Evolutionary conservation across 2,797 vertebrate species (phyloP), one percentile per base, ranked within the genome.

Genomic region (Poliocrania exsul): DNA sequence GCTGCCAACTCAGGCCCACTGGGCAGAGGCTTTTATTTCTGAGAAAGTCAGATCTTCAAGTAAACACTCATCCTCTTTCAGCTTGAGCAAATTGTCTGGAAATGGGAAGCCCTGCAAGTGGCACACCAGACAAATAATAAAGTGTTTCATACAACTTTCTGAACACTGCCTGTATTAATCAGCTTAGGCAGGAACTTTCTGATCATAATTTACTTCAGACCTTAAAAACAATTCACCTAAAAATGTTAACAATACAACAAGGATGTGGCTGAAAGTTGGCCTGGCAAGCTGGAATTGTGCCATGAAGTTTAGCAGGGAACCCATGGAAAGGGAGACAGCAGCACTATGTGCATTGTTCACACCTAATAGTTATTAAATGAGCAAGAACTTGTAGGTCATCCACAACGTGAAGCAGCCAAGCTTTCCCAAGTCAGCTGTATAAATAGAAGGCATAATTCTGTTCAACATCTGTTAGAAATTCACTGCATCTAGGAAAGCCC

Each of bases 381-480:
- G 72, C 67, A 86, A 84, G 54, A 93, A 86, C 94, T 70, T 88
- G 82, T 54, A 92, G 80, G 85, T 88, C 83, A 93, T 65, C 87
- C 81, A 79, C 93, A 87, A 10, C 2, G 33, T 33, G 42, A 91
- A 88, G 47, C 57, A 12, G 31, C 20, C 81, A 88, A 89, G 65
- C 47, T 95, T 65, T 66, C 74, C 84, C 94, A 77, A 89, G 94
- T 86, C 90, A 94, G 90, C 75, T 90, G 75, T 86, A 90, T 38
- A 81, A 90, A 95, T 38, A 96, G 91, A 96, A 92, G 71, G 60
- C 74, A 82, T 25, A 86, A 82, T 80, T 92, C 70, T 79, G 83
- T 38, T 90, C 62, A 90, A 96, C 88, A 95, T 86, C 86, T 91
- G 79, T 91, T 92, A 94, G 93, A 85, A 92, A 85, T 84, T 87